Evolutionary conservation across 2,113 vertebrate species (phyloP), one percentile per base, ranked within the genome.

Genomic region (Coturnix japonica): DNA sequence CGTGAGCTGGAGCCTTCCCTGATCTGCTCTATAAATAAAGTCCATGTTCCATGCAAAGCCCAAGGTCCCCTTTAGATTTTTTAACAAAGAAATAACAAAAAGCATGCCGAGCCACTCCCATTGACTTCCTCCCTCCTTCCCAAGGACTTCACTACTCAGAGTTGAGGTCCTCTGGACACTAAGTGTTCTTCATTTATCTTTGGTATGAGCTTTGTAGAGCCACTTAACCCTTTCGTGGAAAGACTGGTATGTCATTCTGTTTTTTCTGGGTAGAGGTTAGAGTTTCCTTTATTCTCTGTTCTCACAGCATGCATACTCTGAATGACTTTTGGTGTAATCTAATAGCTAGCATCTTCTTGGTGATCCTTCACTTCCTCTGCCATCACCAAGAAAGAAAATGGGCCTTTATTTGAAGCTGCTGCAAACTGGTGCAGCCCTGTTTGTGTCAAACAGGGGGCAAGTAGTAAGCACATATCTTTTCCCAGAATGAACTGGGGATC

Each of bases 71-170:
- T 90, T 77, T 47, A 72, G 90, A 70, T 88, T 91, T 88, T 86
- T 91, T 91, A 85, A 93, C 80, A 90, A 85, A 94, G 91, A 13
- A 54, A 54, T 28, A 17, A 56, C 30, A 57, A n/a, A 57, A 31
- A 60, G 41, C 2, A 1, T 37, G 31, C 60, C 59, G 85, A 91
- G 64, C 43, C 1, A 6, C 56, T 85, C 43, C 75, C 33, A 54
- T 87, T 77, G 57, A 41, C 39, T 41, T 41, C 39, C 39, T 41
- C 39, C 39, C 84, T 92, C 51, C 65, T 94, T 91, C 94, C 70
- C 18, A 26, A 47, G 61, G 94, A 75, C 57, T 44, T 39, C 41
- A 5, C 64, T 76, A 71, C 39, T 89, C 47, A 70, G 81, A 66
- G 64, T 67, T 70, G 78, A 66, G 84, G 67, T 73, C 71, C 46